A percentile compares a stretch with the other conserved stretches of the same genome.
Evolutionary conservation across 2,888 invertebrate species (phyloP).

Genomic region (Apeira syringaria): DNA sequence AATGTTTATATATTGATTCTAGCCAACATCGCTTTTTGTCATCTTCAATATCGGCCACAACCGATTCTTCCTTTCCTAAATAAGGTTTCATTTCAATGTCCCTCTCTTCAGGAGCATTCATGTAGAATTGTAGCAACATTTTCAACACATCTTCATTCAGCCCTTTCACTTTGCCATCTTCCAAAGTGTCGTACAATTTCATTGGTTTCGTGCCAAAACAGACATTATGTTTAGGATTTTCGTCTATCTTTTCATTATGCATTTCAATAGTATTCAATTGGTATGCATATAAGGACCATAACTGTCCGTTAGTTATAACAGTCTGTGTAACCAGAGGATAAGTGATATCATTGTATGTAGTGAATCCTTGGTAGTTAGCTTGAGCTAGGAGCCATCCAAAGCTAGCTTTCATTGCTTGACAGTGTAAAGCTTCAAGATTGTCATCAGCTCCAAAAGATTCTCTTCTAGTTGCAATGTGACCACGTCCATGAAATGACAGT

Average conservation of each 20-base stretch:
- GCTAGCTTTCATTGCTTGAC: conserved; percentile 90
- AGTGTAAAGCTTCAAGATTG: conserved; percentile 85
- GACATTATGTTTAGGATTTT: conserved; percentile 89
- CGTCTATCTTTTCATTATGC: conserved; percentile 84
- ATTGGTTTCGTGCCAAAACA: conserved; percentile 90
- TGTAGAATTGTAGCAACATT: conserved; percentile 88
- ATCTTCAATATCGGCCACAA: conserved; percentile 87
- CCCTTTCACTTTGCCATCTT: conserved; percentile 88
- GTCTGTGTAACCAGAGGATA: conserved; percentile 96
- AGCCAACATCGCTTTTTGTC: conserved; percentile 88
- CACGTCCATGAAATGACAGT: conserved; percentile 88
- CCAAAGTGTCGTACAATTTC: conserved; percentile 89
- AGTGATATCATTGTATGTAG: conserved; percentile 94
- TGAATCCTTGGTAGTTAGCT: conserved; percentile 94
- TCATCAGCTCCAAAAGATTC: conserved; percentile 79
- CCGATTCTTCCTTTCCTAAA: conserved; percentile 81
- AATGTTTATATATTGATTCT: conserved; percentile 86
- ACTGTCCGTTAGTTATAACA: conserved; percentile 93
- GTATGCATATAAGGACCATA: conserved; percentile 94
- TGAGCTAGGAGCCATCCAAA: conserved; percentile 92
- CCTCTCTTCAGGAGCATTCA: conserved; percentile 86
- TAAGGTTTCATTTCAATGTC: conserved; percentile 89
- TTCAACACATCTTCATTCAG: conserved; percentile 92
- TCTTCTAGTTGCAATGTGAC: conserved; percentile 79
- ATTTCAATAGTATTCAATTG: conserved; percentile 94